Conservation (phyloP, 1,140 invertebrate genomes). For the Lasioglossum baleicum region DNA sequence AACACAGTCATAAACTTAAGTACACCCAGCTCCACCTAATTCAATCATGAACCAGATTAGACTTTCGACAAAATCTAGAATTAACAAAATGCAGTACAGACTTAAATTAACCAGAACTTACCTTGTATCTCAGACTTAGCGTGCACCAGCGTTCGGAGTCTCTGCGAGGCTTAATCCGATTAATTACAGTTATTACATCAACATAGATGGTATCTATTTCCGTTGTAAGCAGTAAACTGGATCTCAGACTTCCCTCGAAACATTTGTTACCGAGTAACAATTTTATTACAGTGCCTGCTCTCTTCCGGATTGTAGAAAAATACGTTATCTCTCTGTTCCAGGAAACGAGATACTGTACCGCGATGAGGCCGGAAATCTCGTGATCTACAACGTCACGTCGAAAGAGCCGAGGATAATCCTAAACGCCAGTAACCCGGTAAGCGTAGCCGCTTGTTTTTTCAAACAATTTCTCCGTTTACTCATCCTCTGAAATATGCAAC, state of each 20-base stretch:
- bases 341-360: constrained; percentile 75
- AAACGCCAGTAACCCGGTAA: constrained; percentile 68
- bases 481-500: too few species aligned
- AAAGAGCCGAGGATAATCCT: constrained; percentile 61
- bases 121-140: too few species aligned
- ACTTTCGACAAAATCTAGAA: too few species aligned
- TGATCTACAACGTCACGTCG: constrained; percentile 70
- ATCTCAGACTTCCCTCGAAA: neutral
- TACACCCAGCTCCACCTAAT: too few species aligned
- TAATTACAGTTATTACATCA: neutral
- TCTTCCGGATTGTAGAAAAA: neutral
- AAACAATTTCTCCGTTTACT: too few species aligned
- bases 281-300: neutral
- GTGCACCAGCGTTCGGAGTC: too few species aligned
- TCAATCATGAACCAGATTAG: too few species aligned
- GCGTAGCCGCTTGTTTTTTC: constrained; percentile 45
- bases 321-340: constrained; percentile 63
- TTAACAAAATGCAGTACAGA: too few species aligned
- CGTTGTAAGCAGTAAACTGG: neutral
- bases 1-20: too few species aligned
- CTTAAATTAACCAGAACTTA: too few species aligned
- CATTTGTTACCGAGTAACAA: neutral
- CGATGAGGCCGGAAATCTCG: constrained; percentile 72
- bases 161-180: too few species aligned
- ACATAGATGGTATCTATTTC: neutral